Base-by-base conservation (phyloP, 2,797 vertebrate species). In the Echeneis naucrates region DNA sequence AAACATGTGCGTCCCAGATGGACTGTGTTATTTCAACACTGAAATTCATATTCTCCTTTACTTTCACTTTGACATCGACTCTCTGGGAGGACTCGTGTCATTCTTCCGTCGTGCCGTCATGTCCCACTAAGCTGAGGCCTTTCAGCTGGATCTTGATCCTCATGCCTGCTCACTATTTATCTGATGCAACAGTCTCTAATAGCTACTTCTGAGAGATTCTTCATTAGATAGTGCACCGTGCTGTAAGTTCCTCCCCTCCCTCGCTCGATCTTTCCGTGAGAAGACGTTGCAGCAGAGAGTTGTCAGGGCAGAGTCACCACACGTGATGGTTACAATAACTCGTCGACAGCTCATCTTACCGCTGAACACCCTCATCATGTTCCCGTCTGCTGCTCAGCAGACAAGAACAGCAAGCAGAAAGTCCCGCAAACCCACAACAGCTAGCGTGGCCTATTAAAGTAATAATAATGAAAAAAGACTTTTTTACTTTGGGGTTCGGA, bases 241-340 rank as follows among this genome's bases (percentile, higher is more conserved):
- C 65, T 55, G 75, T 7, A 58, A 64, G 61, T n/a, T 60, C 69
- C 77, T 84, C 84, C 86, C 87, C 88, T 85, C 91, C 86, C 79
- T 78, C 56, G 2, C 75, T 37, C 13, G 5, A 86, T 70, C 48
- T 89, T 90, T 89, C 88, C 89, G 90, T 95, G 94, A 91, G 90
- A 95, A 92, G 91, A 83, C 64, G 57, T 80, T 67, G 79, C 84
- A 85, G 75, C 85, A 86, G 80, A 84, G 84, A 88, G 89, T 69
- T 89, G 88, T 90, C 78, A 35, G 86, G 92, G 89, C 91, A 91
- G 84, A 92, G 89, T 81, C 76, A 44, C 72, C 75, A 62, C 91
- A 89, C 81, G 86, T 78, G 72, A 92, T 72, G 83, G 68, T 68
- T 90, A 94, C 91, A 93, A 92, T 93, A 91, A 89, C 75, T 86